A percentile compares a stretch with the other conserved stretches of the same genome.
These are phyloP conservation scores for Chelon auratus DNA, from an alignment of 2,797 vertebrate genomes.

Conservation along the genomic window DNA sequence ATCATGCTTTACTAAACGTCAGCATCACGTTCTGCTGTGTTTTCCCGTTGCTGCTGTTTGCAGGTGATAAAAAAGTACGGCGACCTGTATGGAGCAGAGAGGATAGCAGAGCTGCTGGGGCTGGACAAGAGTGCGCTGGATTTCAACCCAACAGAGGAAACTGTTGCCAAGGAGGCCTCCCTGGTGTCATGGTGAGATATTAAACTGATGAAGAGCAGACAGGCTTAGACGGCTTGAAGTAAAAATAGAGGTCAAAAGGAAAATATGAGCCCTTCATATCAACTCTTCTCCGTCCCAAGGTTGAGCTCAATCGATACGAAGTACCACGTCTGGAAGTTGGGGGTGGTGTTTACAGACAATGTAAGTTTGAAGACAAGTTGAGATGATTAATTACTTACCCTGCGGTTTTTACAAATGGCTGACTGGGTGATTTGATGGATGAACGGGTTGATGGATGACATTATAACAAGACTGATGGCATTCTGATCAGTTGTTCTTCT, in stretches of 20 bases:
- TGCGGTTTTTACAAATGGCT: background rate
- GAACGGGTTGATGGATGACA: background rate
- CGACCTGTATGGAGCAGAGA: constrained; percentile 95
- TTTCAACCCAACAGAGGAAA: constrained; percentile 95
- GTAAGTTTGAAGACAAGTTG: constrained; percentile 83
- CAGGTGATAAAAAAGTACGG: constrained; percentile 99
- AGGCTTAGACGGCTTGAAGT: constrained; percentile 1
- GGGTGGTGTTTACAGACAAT: constrained; percentile 98
- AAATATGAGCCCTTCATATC: constrained; percentile 31
- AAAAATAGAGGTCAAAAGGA: constrained; percentile 37
- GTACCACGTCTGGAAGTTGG: constrained; percentile 97
- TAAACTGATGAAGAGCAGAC: constrained; percentile 17
- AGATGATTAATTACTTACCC: constrained; percentile 16
- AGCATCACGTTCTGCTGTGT: constrained; percentile 7
- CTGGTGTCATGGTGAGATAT: constrained; percentile 91
- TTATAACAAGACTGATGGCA: background rate
- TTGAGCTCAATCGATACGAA: constrained; percentile 97
- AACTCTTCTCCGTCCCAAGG: constrained; percentile 81
- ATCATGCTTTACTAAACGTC: constrained; percentile 12
- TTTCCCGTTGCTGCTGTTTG: constrained; percentile 12
- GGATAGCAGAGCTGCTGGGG: constrained; percentile 96
- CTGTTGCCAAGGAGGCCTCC: constrained; percentile 91
- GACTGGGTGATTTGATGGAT: constrained; percentile 9
- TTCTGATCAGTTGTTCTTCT: constrained; percentile 25
- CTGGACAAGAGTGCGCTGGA: constrained; percentile 97